Base-by-base conservation (phyloP, 2,797 vertebrate genomes). In the Lepus townsendii region DNA sequence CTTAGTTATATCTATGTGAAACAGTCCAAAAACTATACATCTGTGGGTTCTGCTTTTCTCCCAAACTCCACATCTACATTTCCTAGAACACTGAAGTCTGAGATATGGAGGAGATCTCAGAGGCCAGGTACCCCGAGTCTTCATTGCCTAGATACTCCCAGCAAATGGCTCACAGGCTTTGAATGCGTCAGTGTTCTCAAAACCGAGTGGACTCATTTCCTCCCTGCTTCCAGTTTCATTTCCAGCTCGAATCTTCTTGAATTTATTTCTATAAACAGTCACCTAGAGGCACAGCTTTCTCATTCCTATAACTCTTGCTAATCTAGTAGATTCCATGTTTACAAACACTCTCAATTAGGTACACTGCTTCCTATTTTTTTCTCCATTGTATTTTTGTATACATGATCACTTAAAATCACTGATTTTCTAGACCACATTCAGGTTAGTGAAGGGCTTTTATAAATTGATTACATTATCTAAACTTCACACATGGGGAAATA, bases 401-500 rank as follows among this genome's bases (percentile, higher is more conserved):
- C 17, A 32, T 26, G 66, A 60, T 84, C 66, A 32, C 26, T 92
- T 93, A 57, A 38, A n/a, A 66, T 96, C 88, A 90, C 22, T 95
- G n/a, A 66, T 63, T 85, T 57, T 96, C 98, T 62, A 50, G 94
- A 3, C 57, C 90, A 27, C 78, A 1, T 85, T 98, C 97, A 47
- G 98, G 97, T 35, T 99, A 94, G 83, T 98, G 35, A 57, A 98
- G 97, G 92, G 99, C 96, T 97, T 99, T 99, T 82, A 97, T 12
- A 80, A 99, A 99, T 7, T 98, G 94, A 2, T 98, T 96, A 0
- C 98, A 98, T 26, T 99, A 97, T 90, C 96, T 98, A 88, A 98
- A 98, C 72, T 98, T 42, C 96, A 88, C 99, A 96, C 98, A 99
- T 0, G 98, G 4, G 98, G 98, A 22, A 97, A 97, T 88, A 99